These are phyloP conservation scores for Agrotis exclamationis DNA, from an alignment of 2,888 invertebrate species.

Conservation along the genomic window DNA sequence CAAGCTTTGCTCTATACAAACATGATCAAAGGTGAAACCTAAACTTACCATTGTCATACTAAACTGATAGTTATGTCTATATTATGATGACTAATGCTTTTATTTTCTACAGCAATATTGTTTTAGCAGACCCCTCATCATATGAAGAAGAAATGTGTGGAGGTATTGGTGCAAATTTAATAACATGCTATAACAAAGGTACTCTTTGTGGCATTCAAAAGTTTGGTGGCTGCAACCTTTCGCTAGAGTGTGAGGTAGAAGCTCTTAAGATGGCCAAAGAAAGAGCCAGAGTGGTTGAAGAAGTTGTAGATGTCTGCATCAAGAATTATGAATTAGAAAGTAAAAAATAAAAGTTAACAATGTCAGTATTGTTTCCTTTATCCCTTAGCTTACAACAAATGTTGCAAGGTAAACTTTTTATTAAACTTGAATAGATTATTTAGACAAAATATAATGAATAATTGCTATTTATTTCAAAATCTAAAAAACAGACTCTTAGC, in stretches of 20 bases:
- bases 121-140: conserved; percentile 95
- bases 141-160: conserved; percentile 95
- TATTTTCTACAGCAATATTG: conserved; percentile 90
- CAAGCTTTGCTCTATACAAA: conserved; percentile 95
- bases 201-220: conserved; percentile 93
- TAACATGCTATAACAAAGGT: conserved; percentile 93
- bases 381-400: background rate
- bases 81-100: background rate
- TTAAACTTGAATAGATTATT: background rate
- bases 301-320: conserved; percentile 82
- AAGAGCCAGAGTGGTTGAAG: conserved; percentile 89
- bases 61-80: no score
- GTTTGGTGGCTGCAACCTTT: conserved; percentile 93
- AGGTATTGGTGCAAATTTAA: conserved; percentile 91
- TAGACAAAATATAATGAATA: no score
- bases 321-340: conserved; percentile 69
- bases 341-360: conserved; percentile 41
- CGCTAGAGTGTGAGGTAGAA: conserved; percentile 89
- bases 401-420: background rate
- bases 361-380: background rate
- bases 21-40: conserved; percentile 84
- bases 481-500: no score
- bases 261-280: conserved; percentile 92
- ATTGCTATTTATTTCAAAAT: no score
- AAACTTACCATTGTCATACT: no score